These are phyloP conservation scores for Lerema accius DNA, from an alignment of 1,140 invertebrate genomes.

Conservation along the genomic window DNA sequence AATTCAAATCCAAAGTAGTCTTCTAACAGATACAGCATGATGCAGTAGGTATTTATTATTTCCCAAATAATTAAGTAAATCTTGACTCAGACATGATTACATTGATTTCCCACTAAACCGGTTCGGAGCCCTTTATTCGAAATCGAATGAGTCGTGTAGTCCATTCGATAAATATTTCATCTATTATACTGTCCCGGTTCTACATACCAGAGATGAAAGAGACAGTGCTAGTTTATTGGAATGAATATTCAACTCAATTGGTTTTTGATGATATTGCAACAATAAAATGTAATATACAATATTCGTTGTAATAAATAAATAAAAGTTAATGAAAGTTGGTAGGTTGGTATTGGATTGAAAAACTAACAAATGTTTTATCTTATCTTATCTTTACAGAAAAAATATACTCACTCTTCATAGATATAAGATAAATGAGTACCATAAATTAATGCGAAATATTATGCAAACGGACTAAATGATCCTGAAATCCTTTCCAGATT, in stretches of 20 bases:
- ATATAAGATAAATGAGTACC: too few species aligned
- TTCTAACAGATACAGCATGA: too few species aligned
- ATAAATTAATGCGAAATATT: too few species aligned
- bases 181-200: conserved; percentile 33
- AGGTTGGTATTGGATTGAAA: background rate
- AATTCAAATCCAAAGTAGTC: too few species aligned
- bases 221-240: conserved; percentile 37
- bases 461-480: too few species aligned
- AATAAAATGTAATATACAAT: conserved; percentile 43
- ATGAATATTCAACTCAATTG: conserved; percentile 42
- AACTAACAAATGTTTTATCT: conserved; percentile 22
- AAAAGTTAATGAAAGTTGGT: background rate
- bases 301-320: conserved; percentile 30
- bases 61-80: conserved; percentile 42
- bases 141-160: conserved; percentile 40
- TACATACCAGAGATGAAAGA: conserved; percentile 19
- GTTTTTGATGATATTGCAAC: conserved; percentile 45
- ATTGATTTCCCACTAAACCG: conserved; percentile 45
- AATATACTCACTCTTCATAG: background rate
- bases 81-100: conserved; percentile 36
- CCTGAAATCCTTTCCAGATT: too few species aligned
- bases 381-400: background rate
- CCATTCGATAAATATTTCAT: conserved; percentile 45
- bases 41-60: too few species aligned
- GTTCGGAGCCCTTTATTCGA: conserved; percentile 37